phyloP scores from a whole-genome alignment of 2,797 vertebrate genomes.

The Dicrostonyx torquatus region DNA sequence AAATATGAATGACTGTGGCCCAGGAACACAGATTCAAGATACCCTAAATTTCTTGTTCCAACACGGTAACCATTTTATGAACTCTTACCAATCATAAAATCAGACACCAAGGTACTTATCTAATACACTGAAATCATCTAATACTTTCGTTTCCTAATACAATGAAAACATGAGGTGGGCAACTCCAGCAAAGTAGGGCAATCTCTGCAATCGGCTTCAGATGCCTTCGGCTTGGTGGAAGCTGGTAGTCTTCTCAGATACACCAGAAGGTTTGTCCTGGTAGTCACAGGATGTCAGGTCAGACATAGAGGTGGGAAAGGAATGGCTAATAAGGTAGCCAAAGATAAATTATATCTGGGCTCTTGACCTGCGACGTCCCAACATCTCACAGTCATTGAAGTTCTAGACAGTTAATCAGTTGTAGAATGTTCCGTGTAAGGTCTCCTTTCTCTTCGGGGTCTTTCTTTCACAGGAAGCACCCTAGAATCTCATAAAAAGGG shows the following conservation, averaged over 20 bases:
- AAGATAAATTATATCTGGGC: background rate
- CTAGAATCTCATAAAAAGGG: background rate
- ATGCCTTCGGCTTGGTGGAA: background rate
- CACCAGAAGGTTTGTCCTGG: background rate
- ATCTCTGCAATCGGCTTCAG: background rate
- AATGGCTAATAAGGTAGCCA: background rate
- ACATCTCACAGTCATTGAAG: background rate
- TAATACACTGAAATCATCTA: background rate
- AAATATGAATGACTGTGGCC: background rate
- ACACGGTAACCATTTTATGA: background rate
- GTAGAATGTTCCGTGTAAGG: background rate
- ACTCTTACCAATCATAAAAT: background rate
- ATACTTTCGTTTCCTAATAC: background rate
- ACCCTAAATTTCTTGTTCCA: background rate
- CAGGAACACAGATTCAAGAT: background rate
- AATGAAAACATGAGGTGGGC: background rate
- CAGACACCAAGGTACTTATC: background rate
- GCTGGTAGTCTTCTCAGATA: background rate
- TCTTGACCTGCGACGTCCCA: too few species aligned
- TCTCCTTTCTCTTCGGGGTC: background rate
- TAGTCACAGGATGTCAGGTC: background rate
- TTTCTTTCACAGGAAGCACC: background rate
- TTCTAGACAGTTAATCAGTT: background rate
- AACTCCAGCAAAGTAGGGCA: background rate
- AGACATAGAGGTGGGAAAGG: background rate